Percentiles rank a stretch among this genome's conserved stretches.
Evolutionary conservation across 2,113 vertebrate genomes (phyloP).

Genomic region (Bubo scandiacus): DNA sequence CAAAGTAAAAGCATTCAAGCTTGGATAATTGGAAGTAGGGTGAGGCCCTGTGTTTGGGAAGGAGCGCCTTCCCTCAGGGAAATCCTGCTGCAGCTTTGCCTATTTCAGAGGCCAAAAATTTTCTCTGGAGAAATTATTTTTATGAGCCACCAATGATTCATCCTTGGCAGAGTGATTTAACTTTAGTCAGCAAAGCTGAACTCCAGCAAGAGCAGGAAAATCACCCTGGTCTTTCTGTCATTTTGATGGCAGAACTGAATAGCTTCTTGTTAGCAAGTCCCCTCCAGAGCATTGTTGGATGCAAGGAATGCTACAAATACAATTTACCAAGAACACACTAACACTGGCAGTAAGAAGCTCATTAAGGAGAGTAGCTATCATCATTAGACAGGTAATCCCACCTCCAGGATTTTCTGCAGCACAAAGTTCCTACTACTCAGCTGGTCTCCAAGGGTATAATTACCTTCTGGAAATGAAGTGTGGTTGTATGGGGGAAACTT

Average conservation of each 20-base stretch:
- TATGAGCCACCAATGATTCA: not conserved
- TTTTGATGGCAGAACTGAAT: not conserved
- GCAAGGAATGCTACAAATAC: not conserved
- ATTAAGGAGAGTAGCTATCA: not conserved
- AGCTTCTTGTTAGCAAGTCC: not conserved
- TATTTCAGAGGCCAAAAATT: not conserved
- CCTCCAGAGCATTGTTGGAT: not conserved
- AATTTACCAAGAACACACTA: constrained; percentile 12
- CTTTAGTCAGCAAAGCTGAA: constrained; percentile 24
- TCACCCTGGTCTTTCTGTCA: not conserved
- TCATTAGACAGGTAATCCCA: constrained; percentile 18
- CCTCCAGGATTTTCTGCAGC: constrained; percentile 12
- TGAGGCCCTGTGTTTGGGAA: not conserved
- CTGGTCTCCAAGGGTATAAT: not conserved
- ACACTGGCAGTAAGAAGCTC: not conserved
- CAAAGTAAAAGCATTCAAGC: not conserved
- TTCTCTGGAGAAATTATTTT: constrained; percentile 18
- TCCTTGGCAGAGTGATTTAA: not conserved
- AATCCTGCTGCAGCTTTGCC: not conserved
- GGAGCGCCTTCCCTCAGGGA: not conserved
- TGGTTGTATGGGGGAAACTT: not conserved
- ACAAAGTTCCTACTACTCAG: constrained; percentile 6
- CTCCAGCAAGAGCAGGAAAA: not conserved
- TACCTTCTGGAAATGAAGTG: constrained; percentile 17
- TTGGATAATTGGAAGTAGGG: not conserved